phyloP scores from a whole-genome alignment of 2,113 vertebrate species.

The Morone chrysops region DNA sequence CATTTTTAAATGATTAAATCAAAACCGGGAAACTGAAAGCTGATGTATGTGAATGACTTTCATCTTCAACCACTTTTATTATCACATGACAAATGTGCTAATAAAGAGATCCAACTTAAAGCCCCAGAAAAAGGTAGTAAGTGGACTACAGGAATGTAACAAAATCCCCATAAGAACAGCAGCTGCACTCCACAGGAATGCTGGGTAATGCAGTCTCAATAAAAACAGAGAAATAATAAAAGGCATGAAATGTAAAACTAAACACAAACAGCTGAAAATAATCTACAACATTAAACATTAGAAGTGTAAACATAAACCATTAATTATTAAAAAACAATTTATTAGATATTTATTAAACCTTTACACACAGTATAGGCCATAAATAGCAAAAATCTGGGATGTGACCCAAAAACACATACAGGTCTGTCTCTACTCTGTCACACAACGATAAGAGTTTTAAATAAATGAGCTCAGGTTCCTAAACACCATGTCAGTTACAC shows the following conservation, averaged over 20 bases:
- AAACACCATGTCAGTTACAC: background rate
- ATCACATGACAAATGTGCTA: background rate
- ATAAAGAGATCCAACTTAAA: background rate
- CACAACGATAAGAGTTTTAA: background rate
- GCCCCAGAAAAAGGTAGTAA: background rate
- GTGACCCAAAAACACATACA: background rate
- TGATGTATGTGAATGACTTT: too few species aligned
- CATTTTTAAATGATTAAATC: too few species aligned
- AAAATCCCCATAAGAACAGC: background rate
- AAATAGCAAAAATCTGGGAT: background rate
- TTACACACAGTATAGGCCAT: background rate
- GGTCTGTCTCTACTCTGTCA: background rate
- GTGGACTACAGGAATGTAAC: background rate
- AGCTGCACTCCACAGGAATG: constrained; percentile 4
- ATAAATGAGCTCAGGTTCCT: background rate
- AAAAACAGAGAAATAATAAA: constrained; percentile 33
- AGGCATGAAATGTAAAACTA: constrained; percentile 47
- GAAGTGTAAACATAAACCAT: constrained; percentile 16
- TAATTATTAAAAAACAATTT: constrained; percentile 4
- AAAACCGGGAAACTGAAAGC: too few species aligned
- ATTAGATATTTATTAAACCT: background rate
- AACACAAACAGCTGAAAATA: constrained; percentile 15
- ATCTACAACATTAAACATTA: constrained; percentile 8
- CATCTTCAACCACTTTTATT: background rate
- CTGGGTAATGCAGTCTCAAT: constrained; percentile 37